These are phyloP conservation scores for Tenthredo amoena DNA, from an alignment of 2,888 invertebrate species.

Conservation along the genomic window DNA sequence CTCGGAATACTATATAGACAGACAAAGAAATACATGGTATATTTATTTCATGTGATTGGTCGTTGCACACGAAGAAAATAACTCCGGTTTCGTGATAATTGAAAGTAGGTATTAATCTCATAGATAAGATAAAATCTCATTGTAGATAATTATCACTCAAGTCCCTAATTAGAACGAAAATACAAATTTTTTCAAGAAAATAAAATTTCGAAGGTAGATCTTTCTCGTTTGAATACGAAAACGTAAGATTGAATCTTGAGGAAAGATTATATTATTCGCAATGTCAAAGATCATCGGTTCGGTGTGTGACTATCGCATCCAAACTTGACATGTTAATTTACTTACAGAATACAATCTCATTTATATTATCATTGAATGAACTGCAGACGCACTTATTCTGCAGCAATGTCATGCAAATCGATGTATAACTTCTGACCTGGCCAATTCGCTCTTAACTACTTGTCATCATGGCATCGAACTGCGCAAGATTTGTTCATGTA, in stretches of 20 bases:
- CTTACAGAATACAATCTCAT: background rate
- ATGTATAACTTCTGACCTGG: background rate
- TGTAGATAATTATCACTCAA: background rate
- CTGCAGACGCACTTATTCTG: background rate
- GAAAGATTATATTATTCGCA: background rate
- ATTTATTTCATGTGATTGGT: background rate
- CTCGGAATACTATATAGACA: background rate
- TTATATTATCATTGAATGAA: background rate
- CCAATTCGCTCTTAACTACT: background rate
- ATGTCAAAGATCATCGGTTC: background rate
- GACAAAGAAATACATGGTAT: background rate
- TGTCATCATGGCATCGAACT: slow-evolving; percentile 4
- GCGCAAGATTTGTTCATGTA: background rate
- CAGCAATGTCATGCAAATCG: background rate
- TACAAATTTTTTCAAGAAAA: background rate
- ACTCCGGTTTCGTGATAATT: background rate
- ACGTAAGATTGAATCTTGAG: background rate
- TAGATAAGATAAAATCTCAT: too few relatives aligned
- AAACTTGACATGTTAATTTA: background rate
- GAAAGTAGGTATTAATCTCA: too few relatives aligned
- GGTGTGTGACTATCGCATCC: background rate
- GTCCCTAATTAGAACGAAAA: background rate
- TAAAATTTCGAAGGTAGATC: background rate
- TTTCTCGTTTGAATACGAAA: background rate
- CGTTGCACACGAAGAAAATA: background rate